These are phyloP conservation scores for Machimus atricapillus DNA, from an alignment of 2,888 invertebrate species.

Conservation along the genomic window DNA sequence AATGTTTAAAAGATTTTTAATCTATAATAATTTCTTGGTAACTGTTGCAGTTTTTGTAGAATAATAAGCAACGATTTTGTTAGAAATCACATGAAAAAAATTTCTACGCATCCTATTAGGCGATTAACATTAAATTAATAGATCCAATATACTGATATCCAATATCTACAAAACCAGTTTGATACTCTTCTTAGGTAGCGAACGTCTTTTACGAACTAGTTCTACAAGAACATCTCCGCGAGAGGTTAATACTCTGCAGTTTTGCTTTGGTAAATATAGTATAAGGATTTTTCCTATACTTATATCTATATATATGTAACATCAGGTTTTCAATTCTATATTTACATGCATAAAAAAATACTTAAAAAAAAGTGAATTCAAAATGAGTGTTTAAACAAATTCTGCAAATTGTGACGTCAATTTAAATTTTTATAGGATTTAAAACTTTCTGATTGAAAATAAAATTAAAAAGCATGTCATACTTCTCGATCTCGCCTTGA, in stretches of 20 bases:
- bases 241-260: neutral
- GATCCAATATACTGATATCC: neutral
- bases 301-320: neutral
- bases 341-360: neutral
- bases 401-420: neutral
- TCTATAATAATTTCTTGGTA: no score
- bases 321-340: neutral
- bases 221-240: neutral
- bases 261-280: neutral
- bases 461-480: neutral
- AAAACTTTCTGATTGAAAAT: neutral
- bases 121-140: no score
- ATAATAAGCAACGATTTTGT: neutral
- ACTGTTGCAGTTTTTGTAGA: neutral
- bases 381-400: neutral
- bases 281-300: neutral
- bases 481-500: neutral
- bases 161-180: neutral
- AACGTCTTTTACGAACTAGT: neutral
- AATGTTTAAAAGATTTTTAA: no score
- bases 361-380: neutral
- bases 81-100: neutral
- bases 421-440: neutral
- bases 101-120: no score
- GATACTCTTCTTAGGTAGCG: neutral